A percentile compares a stretch with the other conserved stretches of the same genome.
These are phyloP conservation scores for Neoseiulus cucumeris DNA, from an alignment of 1,140 invertebrate species.

Conservation along the genomic window DNA sequence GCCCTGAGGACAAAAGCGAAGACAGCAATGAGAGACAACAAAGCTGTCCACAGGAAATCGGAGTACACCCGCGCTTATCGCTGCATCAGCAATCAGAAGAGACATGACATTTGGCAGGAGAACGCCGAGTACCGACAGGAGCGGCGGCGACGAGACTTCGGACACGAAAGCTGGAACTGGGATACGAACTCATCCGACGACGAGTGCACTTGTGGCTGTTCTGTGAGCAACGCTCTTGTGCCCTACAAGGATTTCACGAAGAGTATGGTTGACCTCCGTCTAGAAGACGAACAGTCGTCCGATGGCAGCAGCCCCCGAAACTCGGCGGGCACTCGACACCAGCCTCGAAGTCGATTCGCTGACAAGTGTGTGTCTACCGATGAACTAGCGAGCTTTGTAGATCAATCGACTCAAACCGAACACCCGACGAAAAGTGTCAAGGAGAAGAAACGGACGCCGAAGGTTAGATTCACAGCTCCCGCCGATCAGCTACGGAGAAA, in stretches of 20 bases:
- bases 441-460: constrained; percentile 4
- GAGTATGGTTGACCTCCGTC: background rate
- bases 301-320: background rate
- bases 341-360: background rate
- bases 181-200: constrained; percentile 7
- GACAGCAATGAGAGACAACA: background rate
- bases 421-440: background rate
- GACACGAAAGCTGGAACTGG: constrained; percentile 4
- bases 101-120: constrained; percentile 11
- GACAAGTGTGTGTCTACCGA: constrained; percentile 8
- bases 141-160: background rate
- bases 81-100: constrained; percentile 11
- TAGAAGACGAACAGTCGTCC: background rate
- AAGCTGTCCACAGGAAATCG: background rate
- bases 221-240: background rate
- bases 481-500: background rate
- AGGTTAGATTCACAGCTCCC: constrained; percentile 11
- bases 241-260: background rate
- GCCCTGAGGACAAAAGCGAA: too few species aligned
- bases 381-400: background rate
- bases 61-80: background rate
- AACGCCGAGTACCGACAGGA: constrained; percentile 7
- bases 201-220: background rate
- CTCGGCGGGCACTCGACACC: background rate
- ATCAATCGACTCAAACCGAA: constrained; percentile 2